Conservation (phyloP, 2,888 invertebrate genomes). For the Epistrophe grossulariae region DNA sequence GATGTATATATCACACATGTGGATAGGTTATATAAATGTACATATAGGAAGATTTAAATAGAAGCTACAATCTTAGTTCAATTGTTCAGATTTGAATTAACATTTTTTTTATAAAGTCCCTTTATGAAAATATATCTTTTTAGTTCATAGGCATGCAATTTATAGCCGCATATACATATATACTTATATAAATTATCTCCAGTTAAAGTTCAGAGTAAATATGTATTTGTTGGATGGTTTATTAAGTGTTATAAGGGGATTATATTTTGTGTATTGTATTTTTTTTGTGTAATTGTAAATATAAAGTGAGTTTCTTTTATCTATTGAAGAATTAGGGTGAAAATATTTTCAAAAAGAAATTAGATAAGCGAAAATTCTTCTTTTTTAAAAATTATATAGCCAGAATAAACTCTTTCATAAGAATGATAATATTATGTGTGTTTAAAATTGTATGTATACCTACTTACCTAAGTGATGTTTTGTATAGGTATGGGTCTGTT, state of each 20-base stretch:
- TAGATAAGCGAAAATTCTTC: too few relatives aligned
- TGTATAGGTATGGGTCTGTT: too few relatives aligned
- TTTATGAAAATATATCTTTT: slow-evolving; percentile 11
- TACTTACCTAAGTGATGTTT: too few relatives aligned
- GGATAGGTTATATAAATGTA: slow-evolving; percentile 4
- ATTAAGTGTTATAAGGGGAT: neutral
- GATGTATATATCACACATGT: slow-evolving; percentile 69
- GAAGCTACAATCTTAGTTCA: slow-evolving; percentile 56
- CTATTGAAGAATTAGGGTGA: neutral
- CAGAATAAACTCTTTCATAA: too few relatives aligned
- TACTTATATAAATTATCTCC: neutral
- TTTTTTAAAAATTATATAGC: too few relatives aligned
- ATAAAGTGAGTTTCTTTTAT: neutral
- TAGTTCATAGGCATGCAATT: neutral
- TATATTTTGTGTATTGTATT: too few relatives aligned
- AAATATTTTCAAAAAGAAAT: neutral
- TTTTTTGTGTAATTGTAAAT: neutral
- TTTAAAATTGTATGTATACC: too few relatives aligned
- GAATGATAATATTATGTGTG: too few relatives aligned
- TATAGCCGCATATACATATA: neutral
- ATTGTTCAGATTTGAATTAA: slow-evolving; percentile 64
- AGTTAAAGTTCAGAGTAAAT: neutral
- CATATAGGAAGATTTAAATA: slow-evolving; percentile 40
- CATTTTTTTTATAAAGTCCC: slow-evolving; percentile 26
- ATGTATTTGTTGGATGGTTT: neutral